Conservation (phyloP, 1,140 invertebrate species). For the Drosophila kepulauana region DNA sequence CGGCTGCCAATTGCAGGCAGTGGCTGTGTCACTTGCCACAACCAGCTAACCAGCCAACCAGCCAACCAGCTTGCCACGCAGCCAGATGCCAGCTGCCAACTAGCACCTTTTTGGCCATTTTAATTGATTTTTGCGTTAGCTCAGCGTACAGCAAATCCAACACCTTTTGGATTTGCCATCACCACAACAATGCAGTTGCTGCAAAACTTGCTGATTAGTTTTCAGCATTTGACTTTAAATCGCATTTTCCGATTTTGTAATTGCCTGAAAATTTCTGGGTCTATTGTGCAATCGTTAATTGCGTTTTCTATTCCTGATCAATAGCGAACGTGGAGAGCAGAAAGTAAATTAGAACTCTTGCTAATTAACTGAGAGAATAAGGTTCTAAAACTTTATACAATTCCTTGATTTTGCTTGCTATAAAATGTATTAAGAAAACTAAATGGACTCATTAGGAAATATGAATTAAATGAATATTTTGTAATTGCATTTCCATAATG, state of each 20-base stretch:
- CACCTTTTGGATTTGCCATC: conserved; percentile 51
- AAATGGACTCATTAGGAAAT: no score
- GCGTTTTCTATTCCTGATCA: conserved; percentile 10
- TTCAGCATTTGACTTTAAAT: conserved; percentile 22
- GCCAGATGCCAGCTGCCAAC: background rate
- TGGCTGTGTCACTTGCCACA: conserved; percentile 2
- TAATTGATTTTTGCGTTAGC: conserved; percentile 72
- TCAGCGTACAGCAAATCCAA: conserved; percentile 19
- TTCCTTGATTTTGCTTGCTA: no score
- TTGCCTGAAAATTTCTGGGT: conserved; percentile 11
- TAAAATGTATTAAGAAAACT: no score
- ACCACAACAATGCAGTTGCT: conserved; percentile 23
- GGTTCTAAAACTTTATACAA: no score
- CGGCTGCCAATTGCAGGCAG: conserved; percentile 41
- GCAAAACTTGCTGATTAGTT: conserved; percentile 39
- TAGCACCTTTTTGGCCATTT: conserved; percentile 37
- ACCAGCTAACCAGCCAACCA: background rate
- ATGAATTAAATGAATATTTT: no score
- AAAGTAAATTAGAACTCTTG: background rate
- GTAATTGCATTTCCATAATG: no score
- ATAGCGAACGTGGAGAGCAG: background rate
- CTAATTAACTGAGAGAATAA: background rate
- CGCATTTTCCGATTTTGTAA: conserved; percentile 9
- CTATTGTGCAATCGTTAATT: conserved; percentile 33
- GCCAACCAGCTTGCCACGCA: background rate